Evolutionary conservation across 2,797 vertebrate species (phyloP).

Genomic region (Antennarius maculatus): DNA sequence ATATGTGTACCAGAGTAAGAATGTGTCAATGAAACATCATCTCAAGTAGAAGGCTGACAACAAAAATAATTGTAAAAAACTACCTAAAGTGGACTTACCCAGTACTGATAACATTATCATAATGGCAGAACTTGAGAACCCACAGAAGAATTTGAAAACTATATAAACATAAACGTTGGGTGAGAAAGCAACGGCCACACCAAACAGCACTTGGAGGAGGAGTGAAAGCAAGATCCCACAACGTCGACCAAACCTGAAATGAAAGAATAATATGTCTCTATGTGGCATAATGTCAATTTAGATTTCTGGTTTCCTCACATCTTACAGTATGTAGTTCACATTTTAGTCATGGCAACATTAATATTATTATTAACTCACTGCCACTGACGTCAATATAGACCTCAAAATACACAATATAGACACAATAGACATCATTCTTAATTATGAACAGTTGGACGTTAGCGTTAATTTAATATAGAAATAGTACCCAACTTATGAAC

Average conservation of each 20-base stretch:
- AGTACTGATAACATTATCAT: not conserved
- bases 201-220: not conserved
- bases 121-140: not conserved
- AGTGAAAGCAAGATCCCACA: not conserved
- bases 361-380: too few species aligned
- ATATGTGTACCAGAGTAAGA: too few species aligned
- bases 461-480: too few species aligned
- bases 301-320: not conserved
- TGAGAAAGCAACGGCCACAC: not conserved
- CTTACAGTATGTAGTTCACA: not conserved
- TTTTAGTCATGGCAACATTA: too few species aligned
- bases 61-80: not conserved
- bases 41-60: not conserved
- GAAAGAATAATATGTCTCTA: not conserved
- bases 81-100: not conserved
- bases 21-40: not conserved
- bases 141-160: not conserved
- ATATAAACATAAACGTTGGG: conserved; percentile 5
- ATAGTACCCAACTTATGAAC: too few species aligned
- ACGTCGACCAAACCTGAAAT: not conserved
- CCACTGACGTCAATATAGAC: too few species aligned
- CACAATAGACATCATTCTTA: too few species aligned
- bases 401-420: too few species aligned
- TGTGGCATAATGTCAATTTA: not conserved
- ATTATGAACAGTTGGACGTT: too few species aligned